Conservation (phyloP, 2,113 vertebrate species). For the Hypocryptadius cinnamomeus region DNA sequence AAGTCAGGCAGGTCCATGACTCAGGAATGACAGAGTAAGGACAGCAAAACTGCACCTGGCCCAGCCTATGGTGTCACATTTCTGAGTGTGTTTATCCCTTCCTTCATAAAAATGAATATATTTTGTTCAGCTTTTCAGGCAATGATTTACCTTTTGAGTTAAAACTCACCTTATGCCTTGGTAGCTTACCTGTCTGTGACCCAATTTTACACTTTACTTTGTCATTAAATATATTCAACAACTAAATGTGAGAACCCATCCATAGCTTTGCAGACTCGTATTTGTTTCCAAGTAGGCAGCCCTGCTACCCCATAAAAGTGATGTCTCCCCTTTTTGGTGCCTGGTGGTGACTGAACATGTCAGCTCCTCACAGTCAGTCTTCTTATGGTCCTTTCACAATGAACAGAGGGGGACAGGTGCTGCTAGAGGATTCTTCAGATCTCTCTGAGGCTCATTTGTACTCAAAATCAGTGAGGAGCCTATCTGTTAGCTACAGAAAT, state of each 20-base stretch:
- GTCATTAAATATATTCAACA: background rate
- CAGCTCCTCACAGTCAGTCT: background rate
- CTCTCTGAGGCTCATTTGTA: background rate
- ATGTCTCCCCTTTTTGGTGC: background rate
- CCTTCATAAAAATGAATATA: background rate
- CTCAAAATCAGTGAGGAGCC: background rate
- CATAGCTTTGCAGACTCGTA: background rate
- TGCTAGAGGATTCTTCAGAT: background rate
- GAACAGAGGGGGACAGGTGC: background rate
- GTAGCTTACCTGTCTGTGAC: background rate
- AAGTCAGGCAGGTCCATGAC: background rate
- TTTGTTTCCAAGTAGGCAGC: background rate
- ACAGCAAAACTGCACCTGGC: background rate
- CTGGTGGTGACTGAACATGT: background rate
- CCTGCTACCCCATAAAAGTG: background rate
- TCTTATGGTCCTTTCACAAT: background rate
- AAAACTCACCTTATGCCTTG: background rate
- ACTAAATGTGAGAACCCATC: background rate
- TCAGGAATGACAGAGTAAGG: background rate
- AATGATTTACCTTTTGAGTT: background rate
- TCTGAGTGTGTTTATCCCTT: background rate
- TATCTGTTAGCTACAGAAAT: background rate
- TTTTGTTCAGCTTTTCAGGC: background rate
- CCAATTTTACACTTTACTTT: background rate
- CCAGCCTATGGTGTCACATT: background rate